Percentiles rank a stretch among this genome's conserved stretches.
Conservation (phyloP, 2,113 vertebrate genomes). For the Chamaea fasciata region DNA sequence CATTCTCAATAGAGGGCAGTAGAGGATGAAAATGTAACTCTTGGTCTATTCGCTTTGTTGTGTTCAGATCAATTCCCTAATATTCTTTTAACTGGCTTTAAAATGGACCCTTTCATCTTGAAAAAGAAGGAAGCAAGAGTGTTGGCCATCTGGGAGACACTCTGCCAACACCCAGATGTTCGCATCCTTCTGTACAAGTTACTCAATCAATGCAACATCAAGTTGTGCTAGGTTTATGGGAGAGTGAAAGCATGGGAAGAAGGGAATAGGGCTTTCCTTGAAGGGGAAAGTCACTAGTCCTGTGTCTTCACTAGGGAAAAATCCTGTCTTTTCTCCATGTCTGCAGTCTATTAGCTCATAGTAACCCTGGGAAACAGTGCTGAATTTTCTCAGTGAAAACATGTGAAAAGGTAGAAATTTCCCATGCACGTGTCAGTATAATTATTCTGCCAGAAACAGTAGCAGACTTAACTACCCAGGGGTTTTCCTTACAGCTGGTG, state of each 20-base stretch:
- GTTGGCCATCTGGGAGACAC: not conserved
- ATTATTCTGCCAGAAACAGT: not conserved
- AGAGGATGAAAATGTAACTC: conserved; percentile 67
- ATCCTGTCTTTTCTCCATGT: not conserved
- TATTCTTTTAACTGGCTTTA: conserved; percentile 50
- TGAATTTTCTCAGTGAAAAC: not conserved
- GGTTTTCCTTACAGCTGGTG: not conserved
- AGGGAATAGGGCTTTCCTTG: not conserved
- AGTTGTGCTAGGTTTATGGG: not conserved
- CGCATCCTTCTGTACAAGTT: not conserved
- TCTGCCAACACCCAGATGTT: conserved; percentile 1
- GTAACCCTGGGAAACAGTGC: not conserved
- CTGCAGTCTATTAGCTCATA: not conserved
- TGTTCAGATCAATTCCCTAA: not conserved
- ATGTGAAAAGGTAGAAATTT: not conserved
- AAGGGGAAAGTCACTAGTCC: not conserved
- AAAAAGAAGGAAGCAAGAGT: conserved; percentile 15
- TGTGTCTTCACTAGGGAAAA: not conserved
- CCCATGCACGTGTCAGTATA: rapidly evolving
- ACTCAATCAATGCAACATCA: not conserved
- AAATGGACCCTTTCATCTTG: conserved; percentile 63
- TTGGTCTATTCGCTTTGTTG: not conserved
- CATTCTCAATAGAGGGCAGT: conserved; percentile 72
- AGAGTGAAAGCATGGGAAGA: not conserved
- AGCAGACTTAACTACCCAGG: not conserved